Evolutionary conservation across 2,113 vertebrate species (phyloP), one percentile per base, ranked within the genome.

Genomic region (Colossoma macropomum): DNA sequence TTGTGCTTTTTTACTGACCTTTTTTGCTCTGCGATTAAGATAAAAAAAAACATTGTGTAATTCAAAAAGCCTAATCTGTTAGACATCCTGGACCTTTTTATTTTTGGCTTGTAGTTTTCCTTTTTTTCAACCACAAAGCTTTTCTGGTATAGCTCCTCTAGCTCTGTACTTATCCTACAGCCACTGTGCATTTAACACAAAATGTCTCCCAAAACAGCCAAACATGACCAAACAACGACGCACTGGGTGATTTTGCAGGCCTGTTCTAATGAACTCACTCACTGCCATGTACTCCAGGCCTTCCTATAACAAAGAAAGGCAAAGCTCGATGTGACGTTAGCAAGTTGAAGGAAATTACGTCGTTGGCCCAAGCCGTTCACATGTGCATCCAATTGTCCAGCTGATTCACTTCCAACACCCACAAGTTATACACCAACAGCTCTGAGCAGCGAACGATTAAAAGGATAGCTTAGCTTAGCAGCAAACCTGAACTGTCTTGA

Each of bases 321-420:
- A 23, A 5, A 69, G 23, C 32, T 41, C 32, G 10, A 41, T n/a
- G 66, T 69, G 66, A 41, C 66, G 23, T 41, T 21, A 23, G 66
- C 66, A 19, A 69, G 32, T 69, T 0, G 34, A 45, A 45, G 68
- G 30, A 25, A 71, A 71, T 45, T 71, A n/a, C 10, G 68, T 38
- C 27, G n/a, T 45, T 71, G 34, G 68, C 68, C n/a, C 19, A n/a
- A 27, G n/a, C 13, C n/a, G 10, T 62, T 27, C n/a, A 62, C 59
- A 45, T 71, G n/a, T 71, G 68, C 23, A 71, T 71, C 68, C 68
- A 45, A 45, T 13, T 71, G 68, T 71, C 68, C 68, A 45, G 25
- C 5, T 71, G 68, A 25, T 71, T 69, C 66, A 23, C 21, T 23
- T 71, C 17, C 68, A 45, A 45, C 68, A 45, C 23, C 38, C 68